Evolutionary conservation across 2,888 invertebrate genomes (phyloP).

Genomic region (Diarsia mendica): DNA sequence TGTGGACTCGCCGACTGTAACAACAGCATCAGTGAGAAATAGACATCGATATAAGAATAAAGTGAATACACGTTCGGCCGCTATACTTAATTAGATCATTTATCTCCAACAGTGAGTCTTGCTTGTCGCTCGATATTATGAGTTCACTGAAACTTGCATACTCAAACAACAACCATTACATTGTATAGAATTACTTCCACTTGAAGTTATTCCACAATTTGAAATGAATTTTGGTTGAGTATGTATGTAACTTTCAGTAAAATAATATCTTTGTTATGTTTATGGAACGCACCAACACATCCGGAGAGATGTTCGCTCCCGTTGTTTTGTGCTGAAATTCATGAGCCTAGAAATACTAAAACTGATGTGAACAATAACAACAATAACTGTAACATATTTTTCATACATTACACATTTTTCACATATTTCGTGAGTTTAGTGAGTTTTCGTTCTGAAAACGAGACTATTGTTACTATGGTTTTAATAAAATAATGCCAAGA

Average conservation of each 20-base stretch:
- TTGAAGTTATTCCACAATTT: too few species aligned
- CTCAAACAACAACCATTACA: background rate
- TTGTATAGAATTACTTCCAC: background rate
- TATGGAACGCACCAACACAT: background rate
- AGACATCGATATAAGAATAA: conserved; percentile 78
- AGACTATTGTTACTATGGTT: background rate
- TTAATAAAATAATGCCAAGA: background rate
- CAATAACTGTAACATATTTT: background rate
- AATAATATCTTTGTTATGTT: too few species aligned
- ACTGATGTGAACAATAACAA: too few species aligned
- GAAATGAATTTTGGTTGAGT: too few species aligned
- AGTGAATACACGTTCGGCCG: conserved; percentile 78
- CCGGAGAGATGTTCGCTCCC: background rate
- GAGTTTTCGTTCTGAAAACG: background rate
- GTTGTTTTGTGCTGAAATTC: background rate
- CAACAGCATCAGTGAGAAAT: conserved; percentile 79
- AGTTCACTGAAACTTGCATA: conserved; percentile 16
- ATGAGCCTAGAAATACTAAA: background rate
- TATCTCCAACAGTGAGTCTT: conserved; percentile 69
- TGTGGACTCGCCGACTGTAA: conserved; percentile 70
- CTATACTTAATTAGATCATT: conserved; percentile 80
- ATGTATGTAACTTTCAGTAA: too few species aligned
- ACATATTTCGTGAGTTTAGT: too few species aligned
- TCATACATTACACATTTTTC: too few species aligned
- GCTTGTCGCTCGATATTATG: conserved; percentile 25